Evolutionary conservation across 1,140 invertebrate species (phyloP), one percentile per base, ranked within the genome.

Genomic region (Contarinia nasturtii): DNA sequence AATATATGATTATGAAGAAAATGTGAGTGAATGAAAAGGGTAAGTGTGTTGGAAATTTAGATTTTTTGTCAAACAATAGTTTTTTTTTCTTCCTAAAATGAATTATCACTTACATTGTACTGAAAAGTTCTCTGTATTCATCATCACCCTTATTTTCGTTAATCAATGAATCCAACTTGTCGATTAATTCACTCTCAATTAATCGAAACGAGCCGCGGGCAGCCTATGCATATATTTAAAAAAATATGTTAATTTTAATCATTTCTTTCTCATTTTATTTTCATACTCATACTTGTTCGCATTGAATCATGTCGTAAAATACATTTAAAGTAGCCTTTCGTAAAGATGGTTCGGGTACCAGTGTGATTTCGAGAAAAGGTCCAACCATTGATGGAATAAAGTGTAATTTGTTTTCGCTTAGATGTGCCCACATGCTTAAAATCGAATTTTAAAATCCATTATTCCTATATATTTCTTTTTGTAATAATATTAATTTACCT

Each of bases 291-390:
- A 78, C 73, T 49, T 90, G 80, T 59, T 97, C 93, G 58, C 82
- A 87, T 51, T 92, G 85, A 84, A 98, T 93, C 79, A 98, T 90
- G 57, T 96, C 90, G 58, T 94, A 96, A 55, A 97, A 90, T 22
- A 96, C 91, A 10, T 88, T 85, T 15, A 98, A 70, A 0, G 91
- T 95, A 0, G 87, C 86, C 57, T 90, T 86, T 7, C 92, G 70
- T 15, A 97, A 61, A 54, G 88, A 82, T 48, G 75, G 75, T 58
- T 94, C 88, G 1, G 87, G 86, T 17, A 96, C 86, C 17, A 96
- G 65, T 0, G 90, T 90, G 7, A 97, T 88, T 68, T 97, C 90
- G 12, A 98, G 68, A 55, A 97, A 82, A 0, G 89, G 87, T 2
- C 91, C 89, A 8, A 97, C 90, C 75, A 96, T 83, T 1, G 81